Conservation (phyloP, 2,113 vertebrate species). For the Neotoma lepida region DNA sequence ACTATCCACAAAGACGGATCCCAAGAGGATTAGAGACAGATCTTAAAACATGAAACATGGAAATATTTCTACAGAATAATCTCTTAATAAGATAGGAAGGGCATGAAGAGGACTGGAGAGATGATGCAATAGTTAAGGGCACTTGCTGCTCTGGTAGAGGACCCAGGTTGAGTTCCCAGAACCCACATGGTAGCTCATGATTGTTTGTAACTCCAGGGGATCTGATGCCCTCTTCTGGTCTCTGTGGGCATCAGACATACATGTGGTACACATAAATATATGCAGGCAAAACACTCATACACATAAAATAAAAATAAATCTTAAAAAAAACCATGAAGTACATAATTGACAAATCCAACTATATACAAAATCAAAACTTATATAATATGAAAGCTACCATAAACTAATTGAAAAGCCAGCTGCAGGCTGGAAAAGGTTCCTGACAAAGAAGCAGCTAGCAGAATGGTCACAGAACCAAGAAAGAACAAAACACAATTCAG, state of each 20-base stretch:
- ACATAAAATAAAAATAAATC: neutral
- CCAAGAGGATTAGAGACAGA: neutral
- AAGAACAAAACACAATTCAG: neutral
- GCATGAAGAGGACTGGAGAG: neutral
- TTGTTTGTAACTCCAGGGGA: neutral
- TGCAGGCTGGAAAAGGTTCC: neutral
- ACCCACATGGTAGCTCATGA: neutral
- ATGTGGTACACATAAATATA: neutral
- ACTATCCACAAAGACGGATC: conserved; percentile 33
- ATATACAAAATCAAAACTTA: neutral
- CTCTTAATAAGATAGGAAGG: neutral
- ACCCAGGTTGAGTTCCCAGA: neutral
- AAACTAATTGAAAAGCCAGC: neutral
- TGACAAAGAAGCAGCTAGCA: neutral
- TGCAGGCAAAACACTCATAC: neutral
- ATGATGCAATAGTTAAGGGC: neutral
- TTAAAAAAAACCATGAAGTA: neutral
- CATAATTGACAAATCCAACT: neutral
- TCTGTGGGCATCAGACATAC: neutral
- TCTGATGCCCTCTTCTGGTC: neutral
- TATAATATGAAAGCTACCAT: neutral
- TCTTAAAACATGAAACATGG: neutral
- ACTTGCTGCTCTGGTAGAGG: neutral
- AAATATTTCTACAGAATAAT: conserved; percentile 19
- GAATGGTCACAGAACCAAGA: neutral